Evolutionary conservation across 2,888 invertebrate species (phyloP), one percentile per base, ranked within the genome.

Genomic region (Acrobeloides nanus): DNA sequence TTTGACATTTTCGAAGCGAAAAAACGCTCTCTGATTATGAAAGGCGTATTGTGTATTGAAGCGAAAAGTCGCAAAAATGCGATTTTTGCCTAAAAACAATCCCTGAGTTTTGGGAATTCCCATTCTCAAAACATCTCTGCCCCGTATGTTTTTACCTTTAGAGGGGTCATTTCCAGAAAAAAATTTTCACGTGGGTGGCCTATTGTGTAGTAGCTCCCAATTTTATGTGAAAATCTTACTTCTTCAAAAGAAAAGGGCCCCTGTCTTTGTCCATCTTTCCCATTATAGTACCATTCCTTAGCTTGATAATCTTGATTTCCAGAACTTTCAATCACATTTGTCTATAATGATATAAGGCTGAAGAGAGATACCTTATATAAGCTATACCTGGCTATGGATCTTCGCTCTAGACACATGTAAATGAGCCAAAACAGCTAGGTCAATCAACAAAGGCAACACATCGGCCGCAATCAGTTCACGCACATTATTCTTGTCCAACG

Each of bases 201-300:
- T n/a, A n/a, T n/a, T n/a, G n/a, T n/a, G n/a, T n/a, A n/a, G n/a
- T n/a, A n/a, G n/a, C n/a, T n/a, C n/a, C n/a, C n/a, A n/a, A n/a
- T n/a, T n/a, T n/a, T n/a, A n/a, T n/a, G n/a, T n/a, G n/a, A n/a
- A 25, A 12, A 29, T n/a, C 50, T 10, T 10, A 72, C 64, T 55
- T 65, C 76, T 15, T 75, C 73, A 57, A 75, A 77, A 44, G 76
- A 75, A 59, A 75, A 72, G 5, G 79, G 78, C n/a, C 79, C 79
- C 24, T 76, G 62, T 41, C 76, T 61, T 46, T 76, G 74, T 39
- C 75, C 75, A 45, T 76, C 75, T 46, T 73, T 74, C 59, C 77
- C 77, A n/a, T 75, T 76, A 76, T 89, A 95, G 78, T 90, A 90
- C 97, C 97, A 97, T 78, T 97, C 95, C 61, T 79, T 88, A 6